A percentile compares a stretch with the other conserved stretches of the same genome.
Conservation (phyloP, 2,888 invertebrate genomes). For the Drosophila anomalata region DNA sequence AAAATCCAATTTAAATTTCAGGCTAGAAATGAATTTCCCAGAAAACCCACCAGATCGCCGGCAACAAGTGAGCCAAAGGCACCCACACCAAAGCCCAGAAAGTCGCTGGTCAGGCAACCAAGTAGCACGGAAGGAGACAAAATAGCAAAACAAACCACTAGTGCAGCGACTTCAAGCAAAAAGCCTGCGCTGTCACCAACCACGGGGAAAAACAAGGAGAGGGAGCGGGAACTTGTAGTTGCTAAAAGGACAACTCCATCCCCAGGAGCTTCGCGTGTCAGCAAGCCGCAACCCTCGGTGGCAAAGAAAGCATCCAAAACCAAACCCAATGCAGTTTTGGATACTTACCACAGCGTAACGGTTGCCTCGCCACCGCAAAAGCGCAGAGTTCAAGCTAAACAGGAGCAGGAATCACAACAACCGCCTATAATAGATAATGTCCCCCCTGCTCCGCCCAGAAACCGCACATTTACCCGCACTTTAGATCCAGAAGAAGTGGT, state of each 20-base stretch:
- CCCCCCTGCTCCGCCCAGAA: slow-evolving; percentile 35
- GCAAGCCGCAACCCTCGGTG: slow-evolving; percentile 33
- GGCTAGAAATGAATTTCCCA: slow-evolving; percentile 49
- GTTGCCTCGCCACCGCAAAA: slow-evolving; percentile 82
- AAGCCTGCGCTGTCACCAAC: slow-evolving; percentile 41
- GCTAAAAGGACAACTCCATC: slow-evolving; percentile 59
- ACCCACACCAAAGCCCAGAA: slow-evolving; percentile 27
- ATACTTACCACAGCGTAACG: slow-evolving; percentile 83
- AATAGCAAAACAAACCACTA: slow-evolving; percentile 44
- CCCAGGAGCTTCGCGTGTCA: slow-evolving; percentile 52
- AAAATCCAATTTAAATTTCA: slow-evolving; percentile 32
- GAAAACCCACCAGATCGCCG: slow-evolving; percentile 51
- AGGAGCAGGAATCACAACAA: slow-evolving; percentile 8
- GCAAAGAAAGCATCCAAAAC: slow-evolving; percentile 17
- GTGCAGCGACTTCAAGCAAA: slow-evolving; percentile 30
- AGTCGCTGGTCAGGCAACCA: slow-evolving; percentile 46
- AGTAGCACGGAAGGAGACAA: slow-evolving; percentile 55
- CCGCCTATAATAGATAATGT: slow-evolving; percentile 1
- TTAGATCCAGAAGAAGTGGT: slow-evolving; percentile 79
- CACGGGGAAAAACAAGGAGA: slow-evolving; percentile 46
- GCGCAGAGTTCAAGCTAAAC: slow-evolving; percentile 64
- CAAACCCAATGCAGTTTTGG: slow-evolving; percentile 82
- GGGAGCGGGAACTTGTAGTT: slow-evolving; percentile 28
- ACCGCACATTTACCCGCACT: slow-evolving; percentile 69
- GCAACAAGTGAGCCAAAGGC: slow-evolving; percentile 47